phyloP scores from a whole-genome alignment of 2,113 vertebrate genomes.

The Podiceps cristatus region DNA sequence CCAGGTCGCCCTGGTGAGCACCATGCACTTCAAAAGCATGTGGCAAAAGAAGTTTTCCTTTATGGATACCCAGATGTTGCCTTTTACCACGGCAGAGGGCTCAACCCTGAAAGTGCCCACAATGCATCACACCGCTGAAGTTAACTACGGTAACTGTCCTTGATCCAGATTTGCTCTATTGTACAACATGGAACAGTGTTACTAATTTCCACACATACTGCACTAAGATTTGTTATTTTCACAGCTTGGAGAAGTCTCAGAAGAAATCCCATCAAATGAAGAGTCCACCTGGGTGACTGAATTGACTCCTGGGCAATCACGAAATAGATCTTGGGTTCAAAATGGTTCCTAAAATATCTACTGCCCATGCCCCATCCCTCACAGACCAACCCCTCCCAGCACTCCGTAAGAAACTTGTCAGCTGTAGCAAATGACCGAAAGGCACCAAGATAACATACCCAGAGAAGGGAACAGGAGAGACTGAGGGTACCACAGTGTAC shows the following conservation, averaged over 20 bases:
- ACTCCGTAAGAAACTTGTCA: not conserved
- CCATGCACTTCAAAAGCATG: slow-evolving; percentile 83
- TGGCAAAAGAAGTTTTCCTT: slow-evolving; percentile 89
- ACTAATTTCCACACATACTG: not conserved
- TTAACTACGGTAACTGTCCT: slow-evolving; percentile 85
- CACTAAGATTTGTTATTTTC: not conserved
- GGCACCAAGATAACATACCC: fast-evolving
- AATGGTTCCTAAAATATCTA: not conserved
- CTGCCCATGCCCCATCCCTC: not conserved
- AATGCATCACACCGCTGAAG: slow-evolving; percentile 87
- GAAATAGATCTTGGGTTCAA: not conserved
- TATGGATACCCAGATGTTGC: slow-evolving; percentile 82
- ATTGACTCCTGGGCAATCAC: not conserved
- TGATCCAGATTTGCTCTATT: not conserved
- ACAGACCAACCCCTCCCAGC: not conserved
- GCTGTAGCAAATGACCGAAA: not conserved
- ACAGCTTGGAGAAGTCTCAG: not conserved
- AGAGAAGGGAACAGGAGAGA: not conserved
- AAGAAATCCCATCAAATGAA: not conserved
- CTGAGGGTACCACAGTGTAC: not conserved
- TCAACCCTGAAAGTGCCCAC: slow-evolving; percentile 85
- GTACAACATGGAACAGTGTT: not conserved
- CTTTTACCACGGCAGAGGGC: slow-evolving; percentile 82
- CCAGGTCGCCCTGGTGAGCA: slow-evolving; percentile 84
- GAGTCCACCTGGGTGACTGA: not conserved